Conservation (phyloP, 2,888 invertebrate species). For the Leucophenga montana region DNA sequence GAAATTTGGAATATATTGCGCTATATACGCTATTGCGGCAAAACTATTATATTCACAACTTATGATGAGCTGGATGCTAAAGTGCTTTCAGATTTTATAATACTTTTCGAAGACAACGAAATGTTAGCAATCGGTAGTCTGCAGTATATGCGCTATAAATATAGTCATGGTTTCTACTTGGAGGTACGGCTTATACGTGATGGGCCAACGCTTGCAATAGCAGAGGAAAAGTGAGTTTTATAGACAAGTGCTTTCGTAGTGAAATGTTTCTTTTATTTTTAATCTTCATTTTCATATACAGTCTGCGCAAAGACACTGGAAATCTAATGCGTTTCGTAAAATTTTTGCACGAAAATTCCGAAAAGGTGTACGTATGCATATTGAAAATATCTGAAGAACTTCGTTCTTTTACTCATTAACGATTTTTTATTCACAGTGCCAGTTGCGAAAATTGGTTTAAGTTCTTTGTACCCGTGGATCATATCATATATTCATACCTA, state of each 20-base stretch:
- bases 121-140: slow-evolving; percentile 83
- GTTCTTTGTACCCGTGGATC: slow-evolving; percentile 77
- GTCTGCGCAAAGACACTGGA: slow-evolving; percentile 56
- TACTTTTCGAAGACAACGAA: slow-evolving; percentile 84
- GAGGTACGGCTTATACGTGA: slow-evolving; percentile 60
- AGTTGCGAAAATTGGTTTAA: slow-evolving; percentile 79
- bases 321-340: slow-evolving; percentile 57
- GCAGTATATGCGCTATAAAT: slow-evolving; percentile 84
- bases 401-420: not conserved
- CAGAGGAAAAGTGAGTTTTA: slow-evolving; percentile 55
- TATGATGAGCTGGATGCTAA: slow-evolving; percentile 89
- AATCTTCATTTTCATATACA: slow-evolving; percentile 31
- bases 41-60: slow-evolving; percentile 85
- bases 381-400: not conserved
- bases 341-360: slow-evolving; percentile 58
- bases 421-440: slow-evolving; percentile 73
- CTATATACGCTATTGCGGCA: slow-evolving; percentile 79
- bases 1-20: slow-evolving; percentile 85
- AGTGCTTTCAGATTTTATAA: slow-evolving; percentile 82
- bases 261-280: not conserved
- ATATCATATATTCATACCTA: slow-evolving; percentile 78
- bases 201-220: slow-evolving; percentile 51
- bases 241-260: not conserved
- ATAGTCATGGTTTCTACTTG: slow-evolving; percentile 74
- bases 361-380: slow-evolving; percentile 55